These are phyloP conservation scores for Drosophila conformis DNA, from an alignment of 2,888 invertebrate genomes.

Conservation along the genomic window DNA sequence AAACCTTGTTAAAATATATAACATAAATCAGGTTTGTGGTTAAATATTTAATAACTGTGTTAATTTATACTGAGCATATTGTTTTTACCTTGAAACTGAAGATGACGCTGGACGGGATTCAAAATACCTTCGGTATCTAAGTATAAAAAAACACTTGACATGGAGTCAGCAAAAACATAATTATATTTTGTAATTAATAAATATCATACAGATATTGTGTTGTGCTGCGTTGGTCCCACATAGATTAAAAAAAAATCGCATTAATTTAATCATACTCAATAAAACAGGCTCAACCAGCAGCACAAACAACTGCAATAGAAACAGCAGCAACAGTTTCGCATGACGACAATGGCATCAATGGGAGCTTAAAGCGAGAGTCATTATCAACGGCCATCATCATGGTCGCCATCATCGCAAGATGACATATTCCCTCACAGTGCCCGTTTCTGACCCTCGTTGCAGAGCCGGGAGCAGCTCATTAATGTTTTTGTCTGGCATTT, in stretches of 20 bases:
- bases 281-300: slow-evolving; percentile 46
- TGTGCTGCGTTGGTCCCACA: not conserved
- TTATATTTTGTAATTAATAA: not conserved
- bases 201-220: not conserved
- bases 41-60: not conserved
- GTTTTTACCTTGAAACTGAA: not conserved
- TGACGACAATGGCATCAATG: slow-evolving; percentile 25
- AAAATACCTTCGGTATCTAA: not conserved
- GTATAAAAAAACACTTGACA: not conserved
- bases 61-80: not conserved
- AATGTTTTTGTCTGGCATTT: slow-evolving; percentile 57
- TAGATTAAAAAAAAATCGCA: too few species aligned
- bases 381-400: slow-evolving; percentile 20
- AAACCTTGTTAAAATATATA: too few species aligned
- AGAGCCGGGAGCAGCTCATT: slow-evolving; percentile 59
- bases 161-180: not conserved
- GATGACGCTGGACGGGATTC: not conserved
- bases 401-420: slow-evolving; percentile 40
- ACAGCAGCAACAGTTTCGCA: slow-evolving; percentile 12
- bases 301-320: slow-evolving; percentile 24
- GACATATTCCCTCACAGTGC: slow-evolving; percentile 42
- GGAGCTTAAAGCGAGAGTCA: slow-evolving; percentile 12
- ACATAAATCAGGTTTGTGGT: not conserved
- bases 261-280: slow-evolving; percentile 52
- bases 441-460: slow-evolving; percentile 24